phyloP scores from a whole-genome alignment of 2,797 vertebrate species.

The Microhierax caerulescens region DNA sequence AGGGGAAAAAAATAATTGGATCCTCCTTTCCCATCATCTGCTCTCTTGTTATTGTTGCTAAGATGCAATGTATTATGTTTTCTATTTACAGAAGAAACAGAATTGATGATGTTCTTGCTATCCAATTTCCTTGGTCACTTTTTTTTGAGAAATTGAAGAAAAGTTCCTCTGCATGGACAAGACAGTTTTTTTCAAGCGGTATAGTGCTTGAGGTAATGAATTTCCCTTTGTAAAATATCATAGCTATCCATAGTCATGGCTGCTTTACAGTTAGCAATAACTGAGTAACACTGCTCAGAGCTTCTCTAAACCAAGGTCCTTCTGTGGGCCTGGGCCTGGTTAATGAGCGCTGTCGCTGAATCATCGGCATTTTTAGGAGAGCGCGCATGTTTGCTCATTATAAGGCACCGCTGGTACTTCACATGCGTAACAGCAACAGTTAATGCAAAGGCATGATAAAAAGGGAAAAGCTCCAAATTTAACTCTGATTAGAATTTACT shows the following conservation, averaged over 20 bases:
- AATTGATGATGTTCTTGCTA: neutral
- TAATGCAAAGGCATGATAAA: neutral
- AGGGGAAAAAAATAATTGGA: neutral
- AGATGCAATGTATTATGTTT: neutral
- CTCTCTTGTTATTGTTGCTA: neutral
- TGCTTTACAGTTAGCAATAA: neutral
- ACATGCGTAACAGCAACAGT: neutral
- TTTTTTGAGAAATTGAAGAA: neutral
- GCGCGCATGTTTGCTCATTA: neutral
- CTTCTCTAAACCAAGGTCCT: neutral
- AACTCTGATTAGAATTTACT: neutral
- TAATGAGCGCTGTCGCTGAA: neutral
- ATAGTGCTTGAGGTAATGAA: neutral
- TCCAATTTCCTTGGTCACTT: neutral
- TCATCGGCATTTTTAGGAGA: neutral
- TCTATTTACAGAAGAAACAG: neutral
- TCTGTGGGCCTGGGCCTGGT: neutral
- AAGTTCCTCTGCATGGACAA: neutral
- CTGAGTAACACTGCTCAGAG: neutral
- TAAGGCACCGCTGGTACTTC: neutral
- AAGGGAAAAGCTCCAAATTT: neutral
- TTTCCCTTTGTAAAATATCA: neutral
- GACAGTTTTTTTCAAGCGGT: neutral
- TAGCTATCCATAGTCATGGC: neutral
- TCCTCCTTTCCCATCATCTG: neutral